Evolutionary conservation across 2,888 invertebrate genomes (phyloP), one percentile per base, ranked within the genome.

Genomic region (Dicroscelio sp.): DNA sequence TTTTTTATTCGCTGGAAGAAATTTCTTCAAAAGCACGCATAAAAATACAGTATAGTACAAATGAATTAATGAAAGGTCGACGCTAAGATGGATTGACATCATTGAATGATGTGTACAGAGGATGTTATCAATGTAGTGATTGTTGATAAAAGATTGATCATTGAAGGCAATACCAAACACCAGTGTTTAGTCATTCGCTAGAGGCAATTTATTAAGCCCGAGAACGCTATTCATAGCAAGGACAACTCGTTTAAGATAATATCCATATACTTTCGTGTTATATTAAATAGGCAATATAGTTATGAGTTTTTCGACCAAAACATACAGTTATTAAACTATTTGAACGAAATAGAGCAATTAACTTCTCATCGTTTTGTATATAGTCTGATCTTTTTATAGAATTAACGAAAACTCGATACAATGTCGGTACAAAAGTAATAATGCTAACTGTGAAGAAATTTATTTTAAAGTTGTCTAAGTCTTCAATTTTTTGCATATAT

Each of bases 121-220:
- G 90, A 91, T 90, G 83, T 88, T 88, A 91, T 91, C 91, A 88
- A 91, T 91, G 31, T 86, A 52, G 60, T 84, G 86, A 84, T 91
- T 89, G 85, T 85, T 91, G 91, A 89, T 91, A 91, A 89, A 89
- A 91, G 89, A 87, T 87, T 87, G 87, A 86, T 91, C 80, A 91
- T 91, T 87, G 91, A 91, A 91, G 89, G 91, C 87, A 89, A 91
- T 85, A 85, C 67, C 85, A 80, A 87, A 91, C 87, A 83, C 86
- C 55, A 85, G 63, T 84, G 84, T 84, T 91, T 91, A 91, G 85
- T 89, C 89, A 89, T 84, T 71, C 71, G 79, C 91, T 60, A 79
- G 88, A 88, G 91, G 91, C 91, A 80, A 91, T 89, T 86, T 91
- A 89, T 86, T 89, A 84, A 86, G 67, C 86, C 83, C 58, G 85